Evolutionary conservation across 1,140 invertebrate species (phyloP), one percentile per base, ranked within the genome.

Genomic region (Achroia grisella): DNA sequence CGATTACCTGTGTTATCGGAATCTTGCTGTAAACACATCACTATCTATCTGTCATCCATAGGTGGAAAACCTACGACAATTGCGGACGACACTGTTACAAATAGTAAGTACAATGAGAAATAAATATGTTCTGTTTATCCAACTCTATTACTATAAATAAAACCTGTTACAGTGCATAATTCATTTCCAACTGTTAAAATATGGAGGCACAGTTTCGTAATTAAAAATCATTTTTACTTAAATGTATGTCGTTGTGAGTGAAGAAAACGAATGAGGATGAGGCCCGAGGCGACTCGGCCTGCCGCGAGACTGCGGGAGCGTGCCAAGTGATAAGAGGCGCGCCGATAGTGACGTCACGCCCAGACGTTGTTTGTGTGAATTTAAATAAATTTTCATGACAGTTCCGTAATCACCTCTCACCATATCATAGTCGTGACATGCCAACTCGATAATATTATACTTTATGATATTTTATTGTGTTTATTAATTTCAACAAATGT

Each of bases 371-470:
- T 84, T 84, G 80, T 80, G 80, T 84, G 75, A 82, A 84, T 84
- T 84, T 82, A 82, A 84, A 84, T 84, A 84, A 80, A 84, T 82
- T 80, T 79, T 82, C 80, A 82, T 82, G 78, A 82, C 78, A 82
- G 80, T 82, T 84, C 80, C 74, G 76, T 84, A 84, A 84, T 85
- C 80, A 79, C 68, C 73, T 75, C 72, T 75, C 60, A 69, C 73
- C 65, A 54, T 65, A 62, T 65, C 46, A 76, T 65, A 72, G 64
- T 72, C 70, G 62, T 75, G 76, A 77, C 70, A 77, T 74, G 66
- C 68, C 61, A 79, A 70, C 68, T 74, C 60, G 57, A 67, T 76
- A 66, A 60, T 55, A 62, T 3, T 23, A 23, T 23, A 23, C 17
- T 23, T 23, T 2, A 23, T 23, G 17, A 23, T 23, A 23, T 23